Base-by-base conservation (phyloP, 2,113 vertebrate genomes). In the Cygnus buccinator region DNA sequence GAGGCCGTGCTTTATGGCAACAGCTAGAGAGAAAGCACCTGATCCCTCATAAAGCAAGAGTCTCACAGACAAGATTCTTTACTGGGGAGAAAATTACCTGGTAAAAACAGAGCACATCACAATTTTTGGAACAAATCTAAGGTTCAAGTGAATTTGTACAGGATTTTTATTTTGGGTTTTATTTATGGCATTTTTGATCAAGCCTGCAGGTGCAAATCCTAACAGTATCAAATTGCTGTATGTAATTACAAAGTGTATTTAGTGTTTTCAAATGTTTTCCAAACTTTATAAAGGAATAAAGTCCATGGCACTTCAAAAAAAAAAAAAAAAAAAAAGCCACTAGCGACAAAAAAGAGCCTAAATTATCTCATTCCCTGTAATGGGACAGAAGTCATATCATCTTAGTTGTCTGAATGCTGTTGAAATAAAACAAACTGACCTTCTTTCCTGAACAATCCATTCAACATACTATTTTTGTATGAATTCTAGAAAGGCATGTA, bases 341-440 rank as follows among this genome's bases (percentile, higher is more conserved):
- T 19, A 26, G 48, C 25, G 21, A 50, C 48, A 23, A 63, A 79
- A 71, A 52, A 3, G 71, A 43, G 37, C 12, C 22, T 76, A 89
- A 95, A 65, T 29, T 11, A 2, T 46, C 22, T 37, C 6, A 16
- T 92, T 75, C 76, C 21, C 61, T 65, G n/a, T 33, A 73, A 37
- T 12, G 21, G 9, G 23, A 54, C 61, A 86, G 65, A 87, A 78
- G 23, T 62, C 13, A 0, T 11, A 54, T 18, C 44, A 89, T 21
- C 25, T 35, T 71, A 72, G 46, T 16, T 78, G 66, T 67, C 37
- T 61, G 50, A 88, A 58, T 10, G 10, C 26, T 83, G 50, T 78
- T 93, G 66, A 92, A 92, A 89, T 84, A 62, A 86, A 96, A 71
- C 57, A 93, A 81, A 84, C 33, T 84, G 65, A 86, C 61, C 73